Base-by-base conservation (phyloP, 2,888 invertebrate genomes). In the Mimas tiliae region DNA sequence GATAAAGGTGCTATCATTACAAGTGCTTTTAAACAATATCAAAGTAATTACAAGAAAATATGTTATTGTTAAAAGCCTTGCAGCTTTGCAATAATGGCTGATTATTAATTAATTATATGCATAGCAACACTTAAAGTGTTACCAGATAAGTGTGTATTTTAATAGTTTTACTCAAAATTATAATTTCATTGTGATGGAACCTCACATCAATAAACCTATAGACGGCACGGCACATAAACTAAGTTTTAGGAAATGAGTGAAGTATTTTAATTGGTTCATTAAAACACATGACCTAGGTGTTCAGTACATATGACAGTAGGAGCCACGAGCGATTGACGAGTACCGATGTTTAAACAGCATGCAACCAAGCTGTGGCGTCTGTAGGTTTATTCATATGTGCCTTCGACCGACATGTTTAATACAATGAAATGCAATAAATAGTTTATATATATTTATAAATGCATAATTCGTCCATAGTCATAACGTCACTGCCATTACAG, bases 1-100 rank as follows among this genome's bases (percentile, higher is more conserved):
- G 62, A 34, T 38, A 45, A 65, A 58, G 70, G 70, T 68, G 70
- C 70, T 70, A 68, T 21, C 53, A n/a, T n/a, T n/a, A 27, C 55
- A 16, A 12, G 38, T 65, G 62, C 47, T 65, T 65, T 48, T 47
- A 58, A 27, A 65, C 12, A 38, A 9, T 48, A 34, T 50, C 50
- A 55, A 48, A 48, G 1, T 65, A 48, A 63, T 27, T 47, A 48
- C 19, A 58, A 42, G 38, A 42, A 58, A 42, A 58, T 58, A 58
- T 58, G 42, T 58, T 58, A 42, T 58, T 11, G 12, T 58, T 58
- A 12, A 58, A 38, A 12, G 38, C 19, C 8, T 58, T 58, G 9
- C 34, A 58, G 19, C 58, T 55, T 55, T 38, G 58, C 58, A 42
- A 58, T 19, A 12, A 16, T 42, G 16, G 34, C 55, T 34, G 12